phyloP scores from a whole-genome alignment of 1,140 invertebrate species.

The Apis cerana region DNA sequence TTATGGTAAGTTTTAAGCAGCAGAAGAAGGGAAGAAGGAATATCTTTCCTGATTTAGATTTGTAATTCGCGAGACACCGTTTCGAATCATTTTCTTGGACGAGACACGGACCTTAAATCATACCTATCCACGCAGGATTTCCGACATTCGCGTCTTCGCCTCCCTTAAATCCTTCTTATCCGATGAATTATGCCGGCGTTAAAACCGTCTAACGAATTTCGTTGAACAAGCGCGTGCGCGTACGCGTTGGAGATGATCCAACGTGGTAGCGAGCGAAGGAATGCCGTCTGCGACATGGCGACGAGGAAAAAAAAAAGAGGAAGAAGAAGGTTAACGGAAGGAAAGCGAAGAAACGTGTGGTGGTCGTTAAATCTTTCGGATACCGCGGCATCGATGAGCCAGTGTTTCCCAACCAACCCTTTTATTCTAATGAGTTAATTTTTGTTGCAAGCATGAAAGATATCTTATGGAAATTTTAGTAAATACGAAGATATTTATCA shows the following conservation, averaged over 20 bases:
- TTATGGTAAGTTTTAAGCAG: slow-evolving; percentile 72
- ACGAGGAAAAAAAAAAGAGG: not conserved
- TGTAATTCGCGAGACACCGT: not conserved
- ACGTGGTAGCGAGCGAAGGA: not conserved
- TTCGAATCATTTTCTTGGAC: not conserved
- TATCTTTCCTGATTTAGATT: too few species aligned
- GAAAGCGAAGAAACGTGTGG: not conserved
- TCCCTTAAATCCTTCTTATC: slow-evolving; percentile 59
- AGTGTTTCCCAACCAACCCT: too few species aligned
- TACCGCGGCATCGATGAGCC: not conserved
- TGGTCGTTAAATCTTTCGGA: not conserved
- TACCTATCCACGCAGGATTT: slow-evolving; percentile 20
- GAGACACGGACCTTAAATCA: slow-evolving; percentile 2
- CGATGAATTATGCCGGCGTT: slow-evolving; percentile 50
- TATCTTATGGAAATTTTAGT: too few species aligned
- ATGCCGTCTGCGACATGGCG: not conserved
- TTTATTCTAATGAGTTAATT: too few species aligned
- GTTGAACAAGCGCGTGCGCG: not conserved
- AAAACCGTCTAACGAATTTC: slow-evolving; percentile 21
- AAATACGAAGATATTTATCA: too few species aligned
- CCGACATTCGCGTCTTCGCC: slow-evolving; percentile 7
- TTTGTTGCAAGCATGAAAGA: too few species aligned
- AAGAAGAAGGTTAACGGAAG: too few species aligned
- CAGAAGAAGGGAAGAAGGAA: not conserved
- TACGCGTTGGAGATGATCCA: slow-evolving; percentile 24